These are phyloP conservation scores for Volucella bombylans DNA, from an alignment of 2,888 invertebrate species.

Conservation along the genomic window DNA sequence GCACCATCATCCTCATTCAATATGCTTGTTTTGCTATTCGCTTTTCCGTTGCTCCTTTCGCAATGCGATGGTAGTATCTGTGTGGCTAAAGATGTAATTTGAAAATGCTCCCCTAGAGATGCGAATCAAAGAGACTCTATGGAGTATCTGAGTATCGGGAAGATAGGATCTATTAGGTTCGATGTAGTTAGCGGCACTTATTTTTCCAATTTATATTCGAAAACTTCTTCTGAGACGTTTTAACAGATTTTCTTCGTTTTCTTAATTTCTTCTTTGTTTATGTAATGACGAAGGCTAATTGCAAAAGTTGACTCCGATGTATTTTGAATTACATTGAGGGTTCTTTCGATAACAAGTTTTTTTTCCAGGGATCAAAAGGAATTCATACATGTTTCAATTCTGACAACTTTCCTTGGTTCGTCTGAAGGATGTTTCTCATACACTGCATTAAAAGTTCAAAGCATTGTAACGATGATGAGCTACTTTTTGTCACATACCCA, in stretches of 20 bases:
- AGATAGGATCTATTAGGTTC: conserved; percentile 27
- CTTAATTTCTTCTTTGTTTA: conserved; percentile 9
- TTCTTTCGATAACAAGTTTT: too few relatives aligned
- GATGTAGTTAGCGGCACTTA: conserved; percentile 39
- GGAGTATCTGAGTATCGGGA: not conserved
- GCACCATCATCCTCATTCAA: conserved; percentile 65
- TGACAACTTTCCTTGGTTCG: too few relatives aligned
- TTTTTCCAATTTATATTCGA: conserved; percentile 30
- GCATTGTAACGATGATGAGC: too few relatives aligned
- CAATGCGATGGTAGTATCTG: not conserved
- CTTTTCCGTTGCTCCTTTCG: not conserved
- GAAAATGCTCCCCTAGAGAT: conserved; percentile 48
- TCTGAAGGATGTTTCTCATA: too few relatives aligned
- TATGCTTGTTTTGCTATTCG: conserved; percentile 25
- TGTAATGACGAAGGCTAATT: conserved; percentile 12
- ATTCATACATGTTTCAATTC: too few relatives aligned
- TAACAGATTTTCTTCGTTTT: conserved; percentile 15
- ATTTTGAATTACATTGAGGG: too few relatives aligned
- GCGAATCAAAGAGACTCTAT: conserved; percentile 10
- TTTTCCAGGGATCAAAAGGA: too few relatives aligned
- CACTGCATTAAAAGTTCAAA: too few relatives aligned
- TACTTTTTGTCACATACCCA: too few relatives aligned
- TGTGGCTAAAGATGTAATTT: conserved; percentile 40
- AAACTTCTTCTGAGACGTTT: not conserved
- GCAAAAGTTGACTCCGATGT: conserved; percentile 21